Evolutionary conservation across 37 sponge, comb jelly and placozoan genomes (phyloP), one percentile per base, ranked within the genome.

Genomic region (Aplysina aerophoba): DNA sequence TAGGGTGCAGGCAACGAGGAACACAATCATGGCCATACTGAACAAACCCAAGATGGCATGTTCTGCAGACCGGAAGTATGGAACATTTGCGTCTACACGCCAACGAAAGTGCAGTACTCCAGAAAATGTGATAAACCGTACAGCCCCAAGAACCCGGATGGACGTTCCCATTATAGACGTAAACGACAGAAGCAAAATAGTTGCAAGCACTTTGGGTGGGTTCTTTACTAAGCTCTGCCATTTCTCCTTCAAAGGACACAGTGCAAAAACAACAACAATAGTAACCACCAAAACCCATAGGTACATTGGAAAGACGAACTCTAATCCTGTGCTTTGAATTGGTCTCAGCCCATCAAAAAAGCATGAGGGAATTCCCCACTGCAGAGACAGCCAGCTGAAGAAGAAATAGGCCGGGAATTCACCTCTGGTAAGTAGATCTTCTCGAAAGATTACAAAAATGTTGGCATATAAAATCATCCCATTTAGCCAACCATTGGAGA

Each of bases 251-350:
- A 75, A 40, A 24, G 78, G 78, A 36, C 44, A 40, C 5, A 33
- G 21, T 4, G 74, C 30, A 24, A 44, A 71, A 4, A 87, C 17
- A 38, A 80, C 14, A 6, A 63, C 81, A 28, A 84, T 80, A 1
- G 79, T n/a, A 20, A 41, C 25, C 75, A 84, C 72, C 0, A 91
- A 80, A 0, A 84, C 17, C 44, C n/a, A 82, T 28, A 91, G 63
- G 84, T 91, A 91, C n/a, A 50, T 31, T 5, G 87, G 87, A 53
- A 91, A 87, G 0, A 79, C 34, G 28, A 91, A 50, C 27, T 87
- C 83, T 16, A 91, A 53, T 3, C 79, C 81, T 2, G 66, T 72
- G 20, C 62, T 72, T 1, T 44, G n/a, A 37, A 91, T 25, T 28
- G 88, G 11, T 1, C 59, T 63, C 85, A 91, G 79, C 37, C 85